Conservation (phyloP, 2,797 vertebrate species). For the Myotis pilosus region DNA sequence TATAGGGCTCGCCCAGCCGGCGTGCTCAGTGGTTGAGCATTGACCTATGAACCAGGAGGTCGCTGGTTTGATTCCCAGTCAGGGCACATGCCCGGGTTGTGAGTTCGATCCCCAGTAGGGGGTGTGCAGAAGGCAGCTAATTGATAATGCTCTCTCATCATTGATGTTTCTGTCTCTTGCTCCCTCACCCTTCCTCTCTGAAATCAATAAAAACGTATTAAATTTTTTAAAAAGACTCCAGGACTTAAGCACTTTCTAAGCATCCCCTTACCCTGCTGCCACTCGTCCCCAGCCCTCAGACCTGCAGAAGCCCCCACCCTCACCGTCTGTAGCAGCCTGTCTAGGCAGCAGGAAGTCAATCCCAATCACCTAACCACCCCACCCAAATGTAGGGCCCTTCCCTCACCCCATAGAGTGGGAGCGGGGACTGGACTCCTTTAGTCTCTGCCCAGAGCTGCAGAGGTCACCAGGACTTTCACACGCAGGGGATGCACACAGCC, state of each 20-base stretch:
- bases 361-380: neutral
- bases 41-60: too few species aligned
- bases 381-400: neutral
- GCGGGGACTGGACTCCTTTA: neutral
- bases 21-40: too few species aligned
- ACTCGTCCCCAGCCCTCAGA: neutral
- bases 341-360: neutral
- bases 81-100: too few species aligned
- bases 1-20: fast-evolving
- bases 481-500: neutral
- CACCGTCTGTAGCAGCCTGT: too few species aligned
- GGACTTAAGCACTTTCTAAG: neutral
- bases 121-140: too few species aligned
- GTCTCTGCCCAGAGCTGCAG: neutral
- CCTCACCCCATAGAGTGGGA: neutral
- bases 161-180: too few species aligned
- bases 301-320: neutral
- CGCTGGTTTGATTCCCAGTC: too few species aligned
- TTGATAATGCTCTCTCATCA: too few species aligned
- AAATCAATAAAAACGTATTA: too few species aligned
- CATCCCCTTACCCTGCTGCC: neutral
- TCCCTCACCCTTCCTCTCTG: too few species aligned
- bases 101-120: too few species aligned
- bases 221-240: neutral
- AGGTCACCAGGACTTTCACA: neutral